phyloP scores from a whole-genome alignment of 2,113 vertebrate genomes.

The Vulpes ferrilata region DNA sequence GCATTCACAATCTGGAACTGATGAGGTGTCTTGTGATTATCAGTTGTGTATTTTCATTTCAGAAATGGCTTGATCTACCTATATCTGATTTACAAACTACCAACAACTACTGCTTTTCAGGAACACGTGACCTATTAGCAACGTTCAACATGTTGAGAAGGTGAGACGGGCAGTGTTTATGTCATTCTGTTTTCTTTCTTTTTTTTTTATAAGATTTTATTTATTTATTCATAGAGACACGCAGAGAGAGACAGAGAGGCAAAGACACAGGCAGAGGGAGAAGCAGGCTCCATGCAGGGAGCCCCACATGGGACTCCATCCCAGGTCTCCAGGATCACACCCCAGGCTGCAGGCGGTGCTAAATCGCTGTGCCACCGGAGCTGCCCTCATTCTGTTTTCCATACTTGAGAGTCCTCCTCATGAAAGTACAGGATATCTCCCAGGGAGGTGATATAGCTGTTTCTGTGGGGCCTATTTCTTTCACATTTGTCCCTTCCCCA shows the following conservation, averaged over 20 bases:
- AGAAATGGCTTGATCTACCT: neutral
- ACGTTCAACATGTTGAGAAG: neutral
- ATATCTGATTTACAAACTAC: neutral
- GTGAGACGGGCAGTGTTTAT: neutral
- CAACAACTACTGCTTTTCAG: neutral
- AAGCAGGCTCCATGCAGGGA: too few relatives aligned
- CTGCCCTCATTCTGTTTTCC: neutral
- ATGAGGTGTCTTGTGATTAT: neutral
- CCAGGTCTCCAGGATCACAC: too few relatives aligned
- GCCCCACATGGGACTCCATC: too few relatives aligned
- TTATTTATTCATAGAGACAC: too few relatives aligned
- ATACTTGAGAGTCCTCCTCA: neutral
- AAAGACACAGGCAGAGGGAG: too few relatives aligned
- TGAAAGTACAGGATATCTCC: neutral
- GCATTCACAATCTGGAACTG: neutral
- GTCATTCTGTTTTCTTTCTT: neutral
- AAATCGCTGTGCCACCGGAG: too few relatives aligned
- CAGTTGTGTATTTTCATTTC: neutral
- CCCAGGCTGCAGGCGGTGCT: too few relatives aligned
- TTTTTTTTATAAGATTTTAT: too few relatives aligned
- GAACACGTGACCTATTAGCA: neutral
- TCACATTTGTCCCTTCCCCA: too few relatives aligned
- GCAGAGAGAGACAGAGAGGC: too few relatives aligned
- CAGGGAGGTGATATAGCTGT: neutral
- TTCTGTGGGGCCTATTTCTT: neutral